Conservation (phyloP, 1,140 invertebrate genomes). For the Cephus cinctus region DNA sequence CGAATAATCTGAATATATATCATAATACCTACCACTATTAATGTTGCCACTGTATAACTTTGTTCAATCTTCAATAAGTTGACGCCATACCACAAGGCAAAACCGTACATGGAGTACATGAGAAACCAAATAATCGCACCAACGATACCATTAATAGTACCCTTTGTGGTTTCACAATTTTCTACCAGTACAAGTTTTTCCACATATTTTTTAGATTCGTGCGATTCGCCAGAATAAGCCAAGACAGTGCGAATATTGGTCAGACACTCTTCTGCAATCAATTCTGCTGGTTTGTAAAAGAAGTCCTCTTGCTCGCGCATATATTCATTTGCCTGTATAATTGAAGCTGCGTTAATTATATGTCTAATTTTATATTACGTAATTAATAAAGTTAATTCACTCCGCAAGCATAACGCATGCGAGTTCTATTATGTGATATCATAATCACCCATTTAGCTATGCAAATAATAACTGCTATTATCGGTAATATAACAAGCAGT, state of each 20-base stretch:
- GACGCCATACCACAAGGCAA: constrained; percentile 9
- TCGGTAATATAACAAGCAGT: not conserved
- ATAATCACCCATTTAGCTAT: not conserved
- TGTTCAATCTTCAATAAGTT: constrained; percentile 3
- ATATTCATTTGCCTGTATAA: too few relatives aligned
- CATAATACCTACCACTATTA: too few relatives aligned
- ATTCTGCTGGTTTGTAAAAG: constrained; percentile 1
- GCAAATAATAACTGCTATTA: not conserved
- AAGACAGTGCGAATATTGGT: not conserved
- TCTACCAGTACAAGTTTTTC: not conserved
- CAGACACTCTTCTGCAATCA: not conserved
- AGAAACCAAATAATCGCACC: constrained; percentile 6
- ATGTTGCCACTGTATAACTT: constrained; percentile 4
- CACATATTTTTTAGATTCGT: constrained; percentile 4
- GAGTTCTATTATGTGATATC: too few relatives aligned
- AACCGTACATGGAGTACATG: constrained; percentile 9
- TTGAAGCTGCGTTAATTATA: too few relatives aligned
- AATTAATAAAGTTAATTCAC: too few relatives aligned
- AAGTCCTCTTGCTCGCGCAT: not conserved
- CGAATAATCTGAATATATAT: too few relatives aligned
- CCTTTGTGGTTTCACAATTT: not conserved
- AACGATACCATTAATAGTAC: not conserved
- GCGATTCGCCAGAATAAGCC: constrained; percentile 2
- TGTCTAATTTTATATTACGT: too few relatives aligned
- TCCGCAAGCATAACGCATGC: too few relatives aligned